Evolutionary conservation across 2,797 vertebrate species (phyloP), one percentile per base, ranked within the genome.

Genomic region (Cirrhinus molitorella): DNA sequence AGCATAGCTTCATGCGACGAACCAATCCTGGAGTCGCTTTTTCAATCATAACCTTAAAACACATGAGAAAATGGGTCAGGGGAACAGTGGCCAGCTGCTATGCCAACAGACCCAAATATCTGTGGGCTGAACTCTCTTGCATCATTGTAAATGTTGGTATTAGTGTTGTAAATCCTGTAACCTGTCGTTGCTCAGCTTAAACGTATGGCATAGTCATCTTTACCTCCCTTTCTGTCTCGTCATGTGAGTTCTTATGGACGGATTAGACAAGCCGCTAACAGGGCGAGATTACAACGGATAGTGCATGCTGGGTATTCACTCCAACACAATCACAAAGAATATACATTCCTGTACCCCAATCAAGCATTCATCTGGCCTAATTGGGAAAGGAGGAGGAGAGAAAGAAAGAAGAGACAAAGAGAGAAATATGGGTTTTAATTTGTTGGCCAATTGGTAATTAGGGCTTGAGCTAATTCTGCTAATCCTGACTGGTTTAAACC

Each of bases 191-290:
- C 79, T 61, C 37, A 43, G 19, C 1, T 81, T 61, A 34, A 70
- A 55, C 5, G 1, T 13, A 59, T 19, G 55, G 23, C 9, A 1
- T 19, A 51, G 28, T 49, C 19, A 17, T 75, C 21, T 47, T 25
- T 59, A 10, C 45, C 37, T n/a, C 25, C 57, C 59, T 73, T 47
- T 83, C 80, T 55, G 65, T 66, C 49, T 43, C 14, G 40, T 71
- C 85, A 76, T 68, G 82, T 53, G 63, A 63, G 19, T 73, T 67
- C 53, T 53, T 63, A 70, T 57, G 34, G 28, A 47, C 66, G 88
- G 90, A 92, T 93, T 93, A 92, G 83, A 59, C 67, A 19, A 28
- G 80, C 43, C 28, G 73, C 67, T 73, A 72, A 49, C 67, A 83
- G 61, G 45, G 40, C n/a, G 72, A 76, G 71, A 83, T 79, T 83